Evolutionary conservation across 2,113 vertebrate species (phyloP), one percentile per base, ranked within the genome.

Genomic region (Mystacornis crossleyi): DNA sequence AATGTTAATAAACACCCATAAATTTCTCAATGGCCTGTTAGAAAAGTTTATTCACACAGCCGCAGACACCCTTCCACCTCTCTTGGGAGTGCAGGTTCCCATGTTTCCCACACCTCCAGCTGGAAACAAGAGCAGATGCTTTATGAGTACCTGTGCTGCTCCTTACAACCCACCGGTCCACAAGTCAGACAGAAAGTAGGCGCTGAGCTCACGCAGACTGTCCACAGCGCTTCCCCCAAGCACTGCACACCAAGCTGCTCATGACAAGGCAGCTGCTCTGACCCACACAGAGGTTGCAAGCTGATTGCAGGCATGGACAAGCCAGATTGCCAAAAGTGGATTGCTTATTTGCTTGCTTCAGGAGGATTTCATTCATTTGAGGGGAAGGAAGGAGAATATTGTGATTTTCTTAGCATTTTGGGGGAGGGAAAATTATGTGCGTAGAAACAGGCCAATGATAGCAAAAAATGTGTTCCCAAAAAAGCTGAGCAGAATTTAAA

Each of bases 201-300:
- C 28, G 26, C 40, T 7, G 15, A 77, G 40, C 29, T 81, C 43
- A 51, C 33, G 31, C 7, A 11, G 18, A 4, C 0, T 9, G 10
- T 4, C 8, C 3, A 0, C 31, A 54, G 25, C 0, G 0, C 3
- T 4, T 8, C 18, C 23, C 36, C 23, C 23, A 61, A 3, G 34
- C 4, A 40, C 43, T 70, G 18, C 40, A 28, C 45, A 17, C n/a
- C 19, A 6, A 18, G 38, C 12, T 58, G 33, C 3, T 74, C 16
- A 3, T 3, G 28, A 5, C 6, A 58, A 18, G 15, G 18, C 21
- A 61, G 42, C 50, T 38, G 36, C 31, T 51, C 40, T 61, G 8
- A 61, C 40, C 40, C 66, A 33, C 1, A 3, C 14, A 55, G 33
- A 45, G 23, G 5, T 12, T 62, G 33, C 33, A 64, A 77, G 20